Percentiles rank a stretch among this genome's conserved stretches.
phyloP scores from a whole-genome alignment of 92 coral and sea anemone genomes.

The Phenganax marumi region DNA sequence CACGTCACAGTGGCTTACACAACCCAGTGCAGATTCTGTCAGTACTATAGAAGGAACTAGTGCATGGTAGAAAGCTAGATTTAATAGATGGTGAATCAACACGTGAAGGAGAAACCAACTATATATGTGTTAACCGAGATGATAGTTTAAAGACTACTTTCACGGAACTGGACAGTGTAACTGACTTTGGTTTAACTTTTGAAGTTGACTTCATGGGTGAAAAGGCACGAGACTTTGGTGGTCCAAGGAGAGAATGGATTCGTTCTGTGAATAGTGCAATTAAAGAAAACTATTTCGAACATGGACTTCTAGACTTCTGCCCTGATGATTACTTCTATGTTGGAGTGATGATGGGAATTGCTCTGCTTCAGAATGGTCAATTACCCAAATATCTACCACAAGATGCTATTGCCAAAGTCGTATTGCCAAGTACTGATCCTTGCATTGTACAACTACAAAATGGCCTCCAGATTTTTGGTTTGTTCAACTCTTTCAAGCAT shows the following conservation, averaged over 20 bases:
- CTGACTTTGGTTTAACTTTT: conserved; percentile 50
- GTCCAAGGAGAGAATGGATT: conserved; percentile 48
- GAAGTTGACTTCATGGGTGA: conserved; percentile 65
- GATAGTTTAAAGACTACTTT: conserved; percentile 38
- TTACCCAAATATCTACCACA: conserved; percentile 50
- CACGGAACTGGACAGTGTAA: conserved; percentile 30
- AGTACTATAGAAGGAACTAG: too few species aligned
- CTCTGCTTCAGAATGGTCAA: conserved; percentile 57
- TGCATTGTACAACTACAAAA: neutral
- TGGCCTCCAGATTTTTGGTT: conserved; percentile 11
- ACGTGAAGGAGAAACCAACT: conserved; percentile 50
- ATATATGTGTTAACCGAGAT: conserved; percentile 50
- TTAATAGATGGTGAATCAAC: too few species aligned
- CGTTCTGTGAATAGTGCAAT: neutral
- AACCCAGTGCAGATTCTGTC: too few species aligned
- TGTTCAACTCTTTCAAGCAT: conserved; percentile 6
- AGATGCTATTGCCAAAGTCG: conserved; percentile 52
- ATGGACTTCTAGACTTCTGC: neutral
- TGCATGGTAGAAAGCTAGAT: too few species aligned
- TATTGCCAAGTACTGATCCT: neutral
- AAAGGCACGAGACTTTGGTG: conserved; percentile 58
- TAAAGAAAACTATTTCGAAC: neutral
- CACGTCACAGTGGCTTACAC: too few species aligned
- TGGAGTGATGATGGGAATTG: conserved; percentile 50
- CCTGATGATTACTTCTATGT: conserved; percentile 15